These are phyloP conservation scores for Caracal caracal DNA, from an alignment of 2,113 vertebrate species.

Conservation along the genomic window DNA sequence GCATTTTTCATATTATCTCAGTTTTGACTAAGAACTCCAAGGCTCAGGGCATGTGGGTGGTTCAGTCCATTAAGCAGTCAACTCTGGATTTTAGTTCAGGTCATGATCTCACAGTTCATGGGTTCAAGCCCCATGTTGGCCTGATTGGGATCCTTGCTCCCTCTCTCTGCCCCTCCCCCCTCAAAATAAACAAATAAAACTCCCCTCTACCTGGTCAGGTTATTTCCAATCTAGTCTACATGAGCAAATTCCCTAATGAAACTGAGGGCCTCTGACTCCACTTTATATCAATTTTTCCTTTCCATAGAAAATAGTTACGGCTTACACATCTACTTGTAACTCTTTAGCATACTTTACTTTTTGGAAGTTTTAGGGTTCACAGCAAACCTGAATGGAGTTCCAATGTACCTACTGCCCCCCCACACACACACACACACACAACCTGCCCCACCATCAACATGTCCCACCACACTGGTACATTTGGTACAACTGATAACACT, in stretches of 20 bases:
- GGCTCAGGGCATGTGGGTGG: no score
- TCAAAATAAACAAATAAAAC: no score
- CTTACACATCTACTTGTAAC: not conserved
- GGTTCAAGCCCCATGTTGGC: no score
- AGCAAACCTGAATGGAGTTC: not conserved
- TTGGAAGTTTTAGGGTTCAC: not conserved
- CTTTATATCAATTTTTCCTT: not conserved
- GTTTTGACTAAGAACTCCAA: not conserved
- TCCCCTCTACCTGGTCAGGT: not conserved
- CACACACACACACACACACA: not conserved
- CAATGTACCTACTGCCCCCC: not conserved
- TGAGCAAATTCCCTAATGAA: not conserved
- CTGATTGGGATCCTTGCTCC: no score
- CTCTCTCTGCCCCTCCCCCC: no score
- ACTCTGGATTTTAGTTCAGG: no score
- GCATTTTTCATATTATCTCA: not conserved
- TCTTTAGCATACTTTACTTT: not conserved
- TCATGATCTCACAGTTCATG: no score
- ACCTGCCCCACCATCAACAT: not conserved
- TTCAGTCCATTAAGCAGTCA: no score
- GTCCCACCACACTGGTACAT: not conserved
- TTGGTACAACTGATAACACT: not conserved
- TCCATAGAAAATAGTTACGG: not conserved
- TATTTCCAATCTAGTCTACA: not conserved
- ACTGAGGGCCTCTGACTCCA: not conserved